Evolutionary conservation across 2,888 invertebrate species (phyloP).

Genomic region (Aspidiotus rigidus): DNA sequence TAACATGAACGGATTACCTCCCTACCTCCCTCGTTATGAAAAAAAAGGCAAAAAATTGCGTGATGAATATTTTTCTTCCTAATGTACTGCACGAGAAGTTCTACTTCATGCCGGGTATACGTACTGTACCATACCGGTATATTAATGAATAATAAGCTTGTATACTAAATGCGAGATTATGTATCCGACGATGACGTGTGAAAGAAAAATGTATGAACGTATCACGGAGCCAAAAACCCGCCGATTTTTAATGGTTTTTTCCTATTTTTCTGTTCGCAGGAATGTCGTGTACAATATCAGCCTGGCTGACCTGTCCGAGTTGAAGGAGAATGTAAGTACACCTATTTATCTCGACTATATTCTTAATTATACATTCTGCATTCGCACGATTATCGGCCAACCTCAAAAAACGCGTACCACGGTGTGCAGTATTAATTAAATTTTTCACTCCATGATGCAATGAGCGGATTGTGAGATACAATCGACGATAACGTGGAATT

Average conservation of each 20-base stretch:
- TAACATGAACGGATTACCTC: neutral
- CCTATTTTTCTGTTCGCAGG: constrained; percentile 49
- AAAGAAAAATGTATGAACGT: neutral
- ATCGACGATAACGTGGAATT: too few relatives aligned
- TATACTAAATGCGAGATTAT: neutral
- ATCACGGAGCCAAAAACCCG: too few relatives aligned
- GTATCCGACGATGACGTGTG: neutral
- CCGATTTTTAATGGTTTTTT: neutral
- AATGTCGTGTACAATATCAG: constrained; percentile 87
- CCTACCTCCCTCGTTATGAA: neutral
- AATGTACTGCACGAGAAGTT: neutral
- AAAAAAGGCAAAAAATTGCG: constrained; percentile 5
- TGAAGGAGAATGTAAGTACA: constrained; percentile 16
- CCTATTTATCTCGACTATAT: neutral
- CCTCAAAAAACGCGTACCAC: too few relatives aligned
- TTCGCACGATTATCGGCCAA: too few relatives aligned
- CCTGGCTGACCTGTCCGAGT: constrained; percentile 46
- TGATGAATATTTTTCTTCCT: constrained; percentile 1
- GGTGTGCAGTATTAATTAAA: too few relatives aligned
- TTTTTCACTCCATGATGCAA: too few relatives aligned
- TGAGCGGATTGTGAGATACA: too few relatives aligned
- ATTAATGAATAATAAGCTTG: neutral
- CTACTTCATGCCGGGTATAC: too few relatives aligned
- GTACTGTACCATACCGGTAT: too few relatives aligned
- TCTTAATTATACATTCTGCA: too few relatives aligned